These are phyloP conservation scores for Temnothorax ravouxi DNA, from an alignment of 2,888 invertebrate species.

Conservation along the genomic window DNA sequence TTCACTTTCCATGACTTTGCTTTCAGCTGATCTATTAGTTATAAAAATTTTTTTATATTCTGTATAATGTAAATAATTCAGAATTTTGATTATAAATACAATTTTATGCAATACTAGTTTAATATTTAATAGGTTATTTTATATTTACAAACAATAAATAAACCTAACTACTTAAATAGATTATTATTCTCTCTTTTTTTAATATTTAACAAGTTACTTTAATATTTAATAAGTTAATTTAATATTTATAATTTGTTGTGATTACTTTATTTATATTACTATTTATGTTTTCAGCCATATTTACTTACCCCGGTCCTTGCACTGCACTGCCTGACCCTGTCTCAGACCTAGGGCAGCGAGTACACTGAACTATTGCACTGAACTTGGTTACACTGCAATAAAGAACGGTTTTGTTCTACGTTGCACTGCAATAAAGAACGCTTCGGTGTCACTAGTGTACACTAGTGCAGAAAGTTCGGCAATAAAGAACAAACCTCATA, in stretches of 20 bases:
- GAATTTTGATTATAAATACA: too few species aligned
- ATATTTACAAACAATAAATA: too few species aligned
- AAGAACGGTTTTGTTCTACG: background rate
- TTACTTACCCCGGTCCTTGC: slow-evolving; percentile 5
- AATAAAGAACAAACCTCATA: slow-evolving; percentile 1
- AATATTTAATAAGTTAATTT: background rate
- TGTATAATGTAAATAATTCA: background rate
- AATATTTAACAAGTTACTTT: background rate
- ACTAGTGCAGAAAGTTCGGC: background rate
- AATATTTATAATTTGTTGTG: background rate
- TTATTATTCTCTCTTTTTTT: too few species aligned
- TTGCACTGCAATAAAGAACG: slow-evolving; percentile 11
- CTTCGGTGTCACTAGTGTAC: slow-evolving; percentile 16
- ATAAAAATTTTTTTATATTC: background rate
- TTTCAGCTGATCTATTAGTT: background rate
- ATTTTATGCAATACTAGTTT: too few species aligned
- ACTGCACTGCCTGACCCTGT: background rate
- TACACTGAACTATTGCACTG: slow-evolving; percentile 9
- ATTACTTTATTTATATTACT: background rate
- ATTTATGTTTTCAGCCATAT: background rate
- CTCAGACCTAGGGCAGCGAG: background rate
- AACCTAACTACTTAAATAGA: background rate
- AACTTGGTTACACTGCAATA: slow-evolving; percentile 1
- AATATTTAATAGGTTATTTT: too few species aligned
- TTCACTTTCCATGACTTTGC: background rate